phyloP scores from a whole-genome alignment of 2,113 vertebrate species.

The Melozone crissalis region DNA sequence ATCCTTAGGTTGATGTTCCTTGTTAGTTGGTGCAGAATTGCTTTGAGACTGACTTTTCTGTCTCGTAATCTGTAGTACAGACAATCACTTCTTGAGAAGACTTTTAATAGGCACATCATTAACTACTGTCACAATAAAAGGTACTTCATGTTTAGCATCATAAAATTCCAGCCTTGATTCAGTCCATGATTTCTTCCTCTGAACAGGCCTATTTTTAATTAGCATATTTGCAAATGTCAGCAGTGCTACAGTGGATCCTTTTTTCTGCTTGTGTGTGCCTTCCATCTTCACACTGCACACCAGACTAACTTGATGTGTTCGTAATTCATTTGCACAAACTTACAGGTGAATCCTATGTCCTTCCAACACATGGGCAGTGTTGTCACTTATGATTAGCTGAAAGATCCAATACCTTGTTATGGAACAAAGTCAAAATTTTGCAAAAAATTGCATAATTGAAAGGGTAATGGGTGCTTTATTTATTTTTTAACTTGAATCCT shows the following conservation, averaged over 20 bases:
- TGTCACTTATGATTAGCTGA: not conserved
- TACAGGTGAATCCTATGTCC: not conserved
- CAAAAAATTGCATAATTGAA: not conserved
- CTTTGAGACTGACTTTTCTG: not conserved
- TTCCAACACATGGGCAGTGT: not conserved
- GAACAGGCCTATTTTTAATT: constrained; percentile 22
- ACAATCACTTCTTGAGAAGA: not conserved
- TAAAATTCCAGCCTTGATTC: not conserved
- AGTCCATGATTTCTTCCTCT: not conserved
- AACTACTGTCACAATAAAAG: constrained; percentile 20
- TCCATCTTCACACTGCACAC: not conserved
- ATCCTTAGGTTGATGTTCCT: not conserved
- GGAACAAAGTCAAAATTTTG: not conserved
- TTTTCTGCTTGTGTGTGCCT: not conserved
- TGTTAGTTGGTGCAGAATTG: not conserved
- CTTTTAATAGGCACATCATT: constrained; percentile 32
- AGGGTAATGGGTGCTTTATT: not conserved
- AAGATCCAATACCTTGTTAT: not conserved
- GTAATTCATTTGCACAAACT: not conserved
- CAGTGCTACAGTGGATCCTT: not conserved
- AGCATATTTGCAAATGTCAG: not conserved
- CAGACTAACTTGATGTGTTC: not conserved
- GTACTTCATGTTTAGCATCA: not conserved
- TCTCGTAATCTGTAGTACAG: not conserved
- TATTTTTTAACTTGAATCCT: not conserved